Conservation (phyloP, 2,888 invertebrate genomes). For the Cosmorhoe ocellata region DNA sequence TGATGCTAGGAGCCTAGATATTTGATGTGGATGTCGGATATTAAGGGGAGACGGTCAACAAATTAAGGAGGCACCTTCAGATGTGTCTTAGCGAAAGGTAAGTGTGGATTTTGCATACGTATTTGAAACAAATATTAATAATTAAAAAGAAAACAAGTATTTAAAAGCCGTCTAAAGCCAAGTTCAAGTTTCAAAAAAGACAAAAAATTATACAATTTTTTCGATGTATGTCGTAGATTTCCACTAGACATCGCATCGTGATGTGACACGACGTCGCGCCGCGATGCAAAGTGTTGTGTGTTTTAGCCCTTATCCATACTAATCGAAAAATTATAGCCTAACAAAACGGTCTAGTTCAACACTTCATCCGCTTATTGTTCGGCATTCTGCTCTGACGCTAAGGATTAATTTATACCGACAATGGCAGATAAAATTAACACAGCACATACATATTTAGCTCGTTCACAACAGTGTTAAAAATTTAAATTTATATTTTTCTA, state of each 20-base stretch:
- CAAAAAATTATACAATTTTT: no score
- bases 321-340: slow-evolving; percentile 36
- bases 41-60: slow-evolving; percentile 67
- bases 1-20: slow-evolving; percentile 40
- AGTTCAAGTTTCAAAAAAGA: no score
- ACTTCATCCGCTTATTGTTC: slow-evolving; percentile 58
- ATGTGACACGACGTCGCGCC: no score
- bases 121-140: background rate
- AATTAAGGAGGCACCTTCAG: slow-evolving; percentile 65
- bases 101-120: slow-evolving; percentile 37
- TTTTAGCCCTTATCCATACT: slow-evolving; percentile 43
- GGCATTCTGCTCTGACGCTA: slow-evolving; percentile 48
- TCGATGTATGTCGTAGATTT: no score
- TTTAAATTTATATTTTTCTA: no score
- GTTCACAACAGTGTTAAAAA: no score
- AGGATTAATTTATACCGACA: slow-evolving; percentile 65
- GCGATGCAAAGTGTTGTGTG: no score
- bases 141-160: no score
- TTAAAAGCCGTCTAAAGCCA: no score
- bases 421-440: slow-evolving; percentile 52
- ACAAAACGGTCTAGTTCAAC: slow-evolving; percentile 52
- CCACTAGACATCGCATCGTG: no score
- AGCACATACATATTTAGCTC: slow-evolving; percentile 41
- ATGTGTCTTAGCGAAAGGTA: slow-evolving; percentile 36
- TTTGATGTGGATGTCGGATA: slow-evolving; percentile 67